Evolutionary conservation across 2,113 vertebrate genomes (phyloP).

Genomic region (Mus spicilegus): DNA sequence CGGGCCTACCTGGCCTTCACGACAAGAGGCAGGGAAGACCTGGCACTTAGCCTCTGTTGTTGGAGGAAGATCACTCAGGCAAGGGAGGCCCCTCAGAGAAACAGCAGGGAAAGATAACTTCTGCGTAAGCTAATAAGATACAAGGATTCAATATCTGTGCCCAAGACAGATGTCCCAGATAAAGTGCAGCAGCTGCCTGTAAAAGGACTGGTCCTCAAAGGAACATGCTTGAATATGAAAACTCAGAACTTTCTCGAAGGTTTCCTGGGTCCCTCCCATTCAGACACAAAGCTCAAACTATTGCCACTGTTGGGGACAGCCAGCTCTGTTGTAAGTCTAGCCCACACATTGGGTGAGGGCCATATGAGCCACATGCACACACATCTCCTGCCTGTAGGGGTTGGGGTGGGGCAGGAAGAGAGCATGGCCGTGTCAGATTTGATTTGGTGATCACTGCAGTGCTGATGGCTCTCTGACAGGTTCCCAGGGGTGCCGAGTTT

Average conservation of each 20-base stretch:
- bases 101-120: not conserved
- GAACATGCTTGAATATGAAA: not conserved
- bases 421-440: rapidly evolving
- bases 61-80: not conserved
- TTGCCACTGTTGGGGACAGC: not conserved
- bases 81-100: not conserved
- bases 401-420: rapidly evolving
- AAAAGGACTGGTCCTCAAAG: rapidly evolving
- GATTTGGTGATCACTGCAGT: rapidly evolving
- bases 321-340: not conserved
- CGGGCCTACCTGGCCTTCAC: not conserved
- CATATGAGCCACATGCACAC: rapidly evolving
- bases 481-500: rapidly evolving
- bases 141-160: not conserved
- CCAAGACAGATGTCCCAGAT: too few species aligned
- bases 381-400: not conserved
- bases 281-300: not conserved
- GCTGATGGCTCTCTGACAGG: rapidly evolving
- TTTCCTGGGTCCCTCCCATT: too few species aligned
- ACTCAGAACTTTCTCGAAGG: not conserved
- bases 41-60: not conserved
- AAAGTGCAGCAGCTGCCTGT: too few species aligned
- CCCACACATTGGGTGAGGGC: rapidly evolving
- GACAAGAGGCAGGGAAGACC: too few species aligned
- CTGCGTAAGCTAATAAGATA: not conserved